Evolutionary conservation across 1,140 invertebrate species (phyloP).

Genomic region (Pollicipes pollicipes): DNA sequence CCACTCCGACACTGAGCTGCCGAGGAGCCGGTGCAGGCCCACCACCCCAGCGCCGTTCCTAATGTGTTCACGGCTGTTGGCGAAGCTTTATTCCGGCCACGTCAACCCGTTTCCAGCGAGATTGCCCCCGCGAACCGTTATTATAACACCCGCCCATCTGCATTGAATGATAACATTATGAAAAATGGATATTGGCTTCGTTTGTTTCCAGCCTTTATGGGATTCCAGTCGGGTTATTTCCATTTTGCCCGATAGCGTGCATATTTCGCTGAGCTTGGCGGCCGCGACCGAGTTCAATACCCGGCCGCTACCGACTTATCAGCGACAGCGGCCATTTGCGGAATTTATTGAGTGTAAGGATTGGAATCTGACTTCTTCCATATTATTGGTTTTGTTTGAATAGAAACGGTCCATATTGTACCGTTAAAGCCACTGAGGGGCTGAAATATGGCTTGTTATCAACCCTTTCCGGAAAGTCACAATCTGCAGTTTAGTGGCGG

Average conservation of each 20-base stretch:
- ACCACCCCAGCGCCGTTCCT: no score
- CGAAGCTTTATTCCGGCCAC: background rate
- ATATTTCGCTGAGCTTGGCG: background rate
- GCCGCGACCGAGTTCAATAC: background rate
- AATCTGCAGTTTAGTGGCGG: conserved; percentile 1
- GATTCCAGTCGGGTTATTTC: conserved; percentile 1
- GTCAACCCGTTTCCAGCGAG: background rate
- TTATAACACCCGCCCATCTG: background rate
- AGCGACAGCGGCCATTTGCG: background rate
- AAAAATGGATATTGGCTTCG: conserved; percentile 2
- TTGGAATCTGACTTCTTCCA: background rate
- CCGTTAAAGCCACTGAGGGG: background rate
- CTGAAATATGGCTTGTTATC: conserved; percentile 2
- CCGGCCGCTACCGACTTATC: background rate
- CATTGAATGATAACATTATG: conserved; percentile 2
- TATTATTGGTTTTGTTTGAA: background rate
- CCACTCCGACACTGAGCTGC: no score
- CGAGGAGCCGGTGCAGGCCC: no score
- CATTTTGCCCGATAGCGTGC: background rate
- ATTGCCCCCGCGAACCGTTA: background rate
- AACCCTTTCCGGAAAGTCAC: conserved; percentile 1
- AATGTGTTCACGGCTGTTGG: background rate
- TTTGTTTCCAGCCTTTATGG: background rate
- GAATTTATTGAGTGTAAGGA: conserved; percentile 2
- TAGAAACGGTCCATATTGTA: background rate